These are phyloP conservation scores for Brachionus sp. DNA, from an alignment of 1,140 invertebrate species.

Conservation along the genomic window DNA sequence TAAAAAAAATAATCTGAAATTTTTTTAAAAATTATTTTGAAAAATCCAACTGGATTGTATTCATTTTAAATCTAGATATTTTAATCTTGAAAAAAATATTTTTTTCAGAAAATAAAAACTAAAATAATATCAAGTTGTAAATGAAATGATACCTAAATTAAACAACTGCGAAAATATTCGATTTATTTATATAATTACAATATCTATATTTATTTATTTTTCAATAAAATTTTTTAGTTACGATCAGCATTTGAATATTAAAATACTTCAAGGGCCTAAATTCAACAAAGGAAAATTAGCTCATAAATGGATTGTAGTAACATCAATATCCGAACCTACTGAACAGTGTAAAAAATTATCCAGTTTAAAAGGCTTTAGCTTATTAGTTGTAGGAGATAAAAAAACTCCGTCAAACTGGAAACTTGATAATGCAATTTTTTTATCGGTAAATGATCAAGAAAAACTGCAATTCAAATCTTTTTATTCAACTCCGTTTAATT, in stretches of 20 bases:
- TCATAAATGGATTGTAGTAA: conserved; percentile 49
- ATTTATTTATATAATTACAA: too few relatives aligned
- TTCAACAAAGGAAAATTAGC: background rate
- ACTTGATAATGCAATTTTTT: background rate
- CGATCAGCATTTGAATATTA: background rate
- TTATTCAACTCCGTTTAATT: background rate
- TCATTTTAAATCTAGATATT: too few relatives aligned
- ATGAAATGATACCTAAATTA: too few relatives aligned
- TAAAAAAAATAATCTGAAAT: too few relatives aligned
- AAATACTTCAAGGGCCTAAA: background rate
- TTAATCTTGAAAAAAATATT: too few relatives aligned
- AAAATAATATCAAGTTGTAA: too few relatives aligned
- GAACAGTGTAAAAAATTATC: conserved; percentile 46
- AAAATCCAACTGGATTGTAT: too few relatives aligned
- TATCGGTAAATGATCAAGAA: background rate
- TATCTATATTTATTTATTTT: too few relatives aligned
- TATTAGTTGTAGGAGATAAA: conserved; percentile 51
- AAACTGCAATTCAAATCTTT: background rate
- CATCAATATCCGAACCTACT: conserved; percentile 47
- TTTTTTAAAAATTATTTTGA: too few relatives aligned
- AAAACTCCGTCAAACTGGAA: conserved; percentile 51
- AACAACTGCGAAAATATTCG: too few relatives aligned
- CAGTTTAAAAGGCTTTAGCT: conserved; percentile 47
- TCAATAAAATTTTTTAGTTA: background rate
- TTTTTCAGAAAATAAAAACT: too few relatives aligned